A percentile compares a stretch with the other conserved stretches of the same genome.
These are phyloP conservation scores for Lingula anatina DNA, from an alignment of 2,888 invertebrate species.

Conservation along the genomic window DNA sequence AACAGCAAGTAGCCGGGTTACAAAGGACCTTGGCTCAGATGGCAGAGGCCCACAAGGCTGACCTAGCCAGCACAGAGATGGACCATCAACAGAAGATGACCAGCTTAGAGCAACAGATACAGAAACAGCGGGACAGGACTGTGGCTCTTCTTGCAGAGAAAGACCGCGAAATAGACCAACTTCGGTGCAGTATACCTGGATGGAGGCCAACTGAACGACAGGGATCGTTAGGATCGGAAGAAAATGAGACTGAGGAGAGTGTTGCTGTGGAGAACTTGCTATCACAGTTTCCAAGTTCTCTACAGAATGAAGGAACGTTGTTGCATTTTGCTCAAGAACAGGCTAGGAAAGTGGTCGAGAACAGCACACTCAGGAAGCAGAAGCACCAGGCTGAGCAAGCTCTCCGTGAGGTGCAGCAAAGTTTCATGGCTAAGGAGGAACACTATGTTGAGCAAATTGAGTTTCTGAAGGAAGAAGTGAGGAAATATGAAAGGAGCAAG, in stretches of 20 bases:
- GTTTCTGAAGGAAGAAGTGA: slow-evolving; percentile 55
- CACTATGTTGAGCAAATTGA: slow-evolving; percentile 56
- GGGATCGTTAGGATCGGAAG: not conserved
- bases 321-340: slow-evolving; percentile 78
- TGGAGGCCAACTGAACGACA: not conserved
- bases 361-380: slow-evolving; percentile 66
- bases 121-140: slow-evolving; percentile 76
- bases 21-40: slow-evolving; percentile 35
- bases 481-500: slow-evolving; percentile 50
- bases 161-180: slow-evolving; percentile 57
- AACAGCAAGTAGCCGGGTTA: slow-evolving; percentile 30
- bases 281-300: slow-evolving; percentile 28
- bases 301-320: slow-evolving; percentile 54
- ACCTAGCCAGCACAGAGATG: slow-evolving; percentile 44
- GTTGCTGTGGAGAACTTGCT: not conserved
- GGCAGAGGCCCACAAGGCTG: slow-evolving; percentile 49
- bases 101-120: slow-evolving; percentile 46
- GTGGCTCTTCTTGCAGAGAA: slow-evolving; percentile 74
- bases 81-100: slow-evolving; percentile 65
- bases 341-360: slow-evolving; percentile 74
- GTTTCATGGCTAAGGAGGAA: slow-evolving; percentile 50
- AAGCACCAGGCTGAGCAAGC: slow-evolving; percentile 60
- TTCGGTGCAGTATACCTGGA: slow-evolving; percentile 30
- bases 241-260: not conserved
- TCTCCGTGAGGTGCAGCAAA: slow-evolving; percentile 57